These are phyloP conservation scores for Metopolophium dirhodum DNA, from an alignment of 1,140 invertebrate species.

Conservation along the genomic window DNA sequence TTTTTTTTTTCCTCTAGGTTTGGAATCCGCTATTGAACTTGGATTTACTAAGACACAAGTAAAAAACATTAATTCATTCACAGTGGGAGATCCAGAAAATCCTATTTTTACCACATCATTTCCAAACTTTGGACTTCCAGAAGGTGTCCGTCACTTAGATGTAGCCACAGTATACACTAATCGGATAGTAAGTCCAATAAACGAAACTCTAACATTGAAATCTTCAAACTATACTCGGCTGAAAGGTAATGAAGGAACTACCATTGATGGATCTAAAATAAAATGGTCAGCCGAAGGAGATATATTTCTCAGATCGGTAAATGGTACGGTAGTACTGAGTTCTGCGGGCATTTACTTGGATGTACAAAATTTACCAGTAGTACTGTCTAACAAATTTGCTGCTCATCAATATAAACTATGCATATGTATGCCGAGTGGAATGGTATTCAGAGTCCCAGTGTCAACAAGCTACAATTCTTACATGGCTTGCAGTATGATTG, in stretches of 20 bases:
- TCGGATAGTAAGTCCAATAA: constrained; percentile 75
- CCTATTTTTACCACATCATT: constrained; percentile 77
- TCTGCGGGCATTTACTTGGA: constrained; percentile 75
- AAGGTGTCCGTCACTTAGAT: constrained; percentile 72
- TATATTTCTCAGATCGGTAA: constrained; percentile 78
- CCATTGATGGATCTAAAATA: constrained; percentile 71
- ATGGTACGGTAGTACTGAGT: constrained; percentile 76
- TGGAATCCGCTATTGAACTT: constrained; percentile 49
- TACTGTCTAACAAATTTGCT: constrained; percentile 59
- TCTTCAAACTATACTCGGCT: constrained; percentile 63
- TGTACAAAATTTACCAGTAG: constrained; percentile 75
- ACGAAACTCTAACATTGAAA: constrained; percentile 72
- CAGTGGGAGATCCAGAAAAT: constrained; percentile 71
- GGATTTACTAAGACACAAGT: constrained; percentile 69
- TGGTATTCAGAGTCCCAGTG: constrained; percentile 78
- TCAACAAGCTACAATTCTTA: constrained; percentile 65
- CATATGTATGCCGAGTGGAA: constrained; percentile 85
- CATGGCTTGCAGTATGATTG: constrained; percentile 60
- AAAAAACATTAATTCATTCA: constrained; percentile 72
- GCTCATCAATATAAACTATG: constrained; percentile 80
- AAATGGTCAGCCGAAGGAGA: constrained; percentile 79
- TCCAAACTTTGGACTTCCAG: constrained; percentile 75
- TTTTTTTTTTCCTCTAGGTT: background rate
- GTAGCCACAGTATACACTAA: constrained; percentile 74
- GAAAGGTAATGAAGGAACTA: constrained; percentile 63